Base-by-base conservation (phyloP, 2,113 vertebrate species). In the Antechinus stuartii region DNA sequence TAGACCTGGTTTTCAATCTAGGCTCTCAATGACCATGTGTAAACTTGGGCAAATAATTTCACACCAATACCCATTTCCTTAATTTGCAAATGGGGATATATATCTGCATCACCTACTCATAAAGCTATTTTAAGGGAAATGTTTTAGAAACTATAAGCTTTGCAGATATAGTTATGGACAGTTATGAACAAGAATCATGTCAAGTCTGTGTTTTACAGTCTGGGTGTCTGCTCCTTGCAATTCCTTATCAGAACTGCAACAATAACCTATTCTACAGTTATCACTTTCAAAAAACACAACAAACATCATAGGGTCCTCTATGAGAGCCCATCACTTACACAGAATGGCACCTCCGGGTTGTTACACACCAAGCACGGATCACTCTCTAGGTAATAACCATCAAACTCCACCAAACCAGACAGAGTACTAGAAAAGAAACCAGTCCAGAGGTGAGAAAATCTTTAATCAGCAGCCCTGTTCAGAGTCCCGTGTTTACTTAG, bases 361-460 rank as follows among this genome's bases (percentile, higher is more conserved):
- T 99, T 99, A 98, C 99, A 99, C 92, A 99, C 99, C 61, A 99
- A 98, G 97, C 99, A 99, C 89, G 99, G 99, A 52, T 99, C 99
- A 46, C 99, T 99, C 98, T 99, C 99, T 96, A 99, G 98, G 97
- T 99, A 99, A 97, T 99, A 99, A 24, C 99, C 99, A 97, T 99
- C 99, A 89, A 99, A 99, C 94, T 99, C 99, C 97, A 99, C 99
- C 10, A 99, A 98, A 91, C 99, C 99, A 91, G 99, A 99, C 56
- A 99, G 98, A 0, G 99, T 99, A 98, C 99, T 99, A 96, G 5
- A 98, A 95, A 0, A 95, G 90, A 96, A 92, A 97, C 3, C 84
- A 97, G 84, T 55, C n/a, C 94, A 49, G 92, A 91, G 27, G 61
- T 90, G 57, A 95, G 42, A 16, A 94, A 61, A 50, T n/a, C 68